Conservation (phyloP, 1,140 invertebrate species). For the Ostrea denselamellosa region DNA sequence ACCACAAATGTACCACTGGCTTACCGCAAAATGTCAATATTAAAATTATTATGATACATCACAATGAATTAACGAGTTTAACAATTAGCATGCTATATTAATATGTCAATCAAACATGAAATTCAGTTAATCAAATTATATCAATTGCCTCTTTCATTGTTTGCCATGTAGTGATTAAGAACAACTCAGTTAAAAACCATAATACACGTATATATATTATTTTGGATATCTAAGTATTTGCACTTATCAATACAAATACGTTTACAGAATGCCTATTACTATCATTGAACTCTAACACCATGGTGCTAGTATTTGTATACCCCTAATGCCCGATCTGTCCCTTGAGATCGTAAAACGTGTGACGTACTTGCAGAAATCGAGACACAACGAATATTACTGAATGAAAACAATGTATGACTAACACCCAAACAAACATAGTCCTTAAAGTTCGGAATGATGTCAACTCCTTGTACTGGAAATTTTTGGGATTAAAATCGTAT, state of each 20-base stretch:
- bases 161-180: no score
- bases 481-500: conserved; percentile 24
- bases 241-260: neutral
- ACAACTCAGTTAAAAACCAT: neutral
- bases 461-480: neutral
- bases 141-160: no score
- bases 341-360: neutral
- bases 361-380: neutral
- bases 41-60: no score
- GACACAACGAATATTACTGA: neutral
- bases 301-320: neutral
- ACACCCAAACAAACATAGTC: neutral
- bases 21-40: no score
- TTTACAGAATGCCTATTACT: neutral
- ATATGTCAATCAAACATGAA: no score
- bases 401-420: conserved; percentile 6
- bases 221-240: neutral
- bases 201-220: neutral
- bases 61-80: no score
- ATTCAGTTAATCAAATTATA: no score
- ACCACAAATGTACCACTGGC: no score
- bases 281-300: neutral
- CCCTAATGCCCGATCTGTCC: neutral
- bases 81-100: no score
- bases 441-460: neutral